Conservation (phyloP, 2,113 vertebrate species). For the Oncorhynchus mykiss region DNA sequence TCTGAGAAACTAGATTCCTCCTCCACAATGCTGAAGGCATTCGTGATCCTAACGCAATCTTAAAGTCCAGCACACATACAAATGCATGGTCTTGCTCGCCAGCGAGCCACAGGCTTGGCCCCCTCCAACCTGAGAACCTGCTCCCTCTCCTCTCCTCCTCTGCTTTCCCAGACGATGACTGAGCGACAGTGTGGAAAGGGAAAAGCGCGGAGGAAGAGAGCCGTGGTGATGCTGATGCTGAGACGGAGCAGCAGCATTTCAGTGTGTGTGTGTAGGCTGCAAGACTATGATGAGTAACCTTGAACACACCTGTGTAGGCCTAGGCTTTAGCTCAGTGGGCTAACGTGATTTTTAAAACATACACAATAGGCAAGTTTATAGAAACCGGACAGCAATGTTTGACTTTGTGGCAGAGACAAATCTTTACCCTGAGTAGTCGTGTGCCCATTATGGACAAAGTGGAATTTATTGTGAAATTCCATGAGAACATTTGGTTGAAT, state of each 20-base stretch:
- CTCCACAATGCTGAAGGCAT: conserved; percentile 80
- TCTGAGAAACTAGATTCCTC: conserved; percentile 66
- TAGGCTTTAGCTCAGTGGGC: too few relatives aligned
- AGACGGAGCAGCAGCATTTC: not conserved
- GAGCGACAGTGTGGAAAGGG: not conserved
- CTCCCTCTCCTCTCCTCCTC: not conserved
- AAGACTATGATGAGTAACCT: too few relatives aligned
- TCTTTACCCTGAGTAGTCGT: too few relatives aligned
- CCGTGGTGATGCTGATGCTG: not conserved
- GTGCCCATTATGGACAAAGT: too few relatives aligned
- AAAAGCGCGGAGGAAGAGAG: not conserved
- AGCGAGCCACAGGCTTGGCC: conserved; percentile 69
- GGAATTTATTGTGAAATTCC: too few relatives aligned
- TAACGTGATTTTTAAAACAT: too few relatives aligned
- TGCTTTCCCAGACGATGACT: not conserved
- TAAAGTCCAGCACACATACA: conserved; percentile 75
- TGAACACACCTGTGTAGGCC: too few relatives aligned
- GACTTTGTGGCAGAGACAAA: too few relatives aligned
- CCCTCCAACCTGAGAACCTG: conserved; percentile 31
- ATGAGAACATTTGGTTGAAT: too few relatives aligned
- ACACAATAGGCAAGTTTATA: too few relatives aligned
- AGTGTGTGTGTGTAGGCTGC: not conserved
- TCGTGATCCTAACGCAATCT: conserved; percentile 77
- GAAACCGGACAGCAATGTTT: too few relatives aligned
- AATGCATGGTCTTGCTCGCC: conserved; percentile 69